Percentiles rank a stretch among this genome's conserved stretches.
Evolutionary conservation across 2,113 vertebrate species (phyloP).

Genomic region (Neolamprologus falcicula): DNA sequence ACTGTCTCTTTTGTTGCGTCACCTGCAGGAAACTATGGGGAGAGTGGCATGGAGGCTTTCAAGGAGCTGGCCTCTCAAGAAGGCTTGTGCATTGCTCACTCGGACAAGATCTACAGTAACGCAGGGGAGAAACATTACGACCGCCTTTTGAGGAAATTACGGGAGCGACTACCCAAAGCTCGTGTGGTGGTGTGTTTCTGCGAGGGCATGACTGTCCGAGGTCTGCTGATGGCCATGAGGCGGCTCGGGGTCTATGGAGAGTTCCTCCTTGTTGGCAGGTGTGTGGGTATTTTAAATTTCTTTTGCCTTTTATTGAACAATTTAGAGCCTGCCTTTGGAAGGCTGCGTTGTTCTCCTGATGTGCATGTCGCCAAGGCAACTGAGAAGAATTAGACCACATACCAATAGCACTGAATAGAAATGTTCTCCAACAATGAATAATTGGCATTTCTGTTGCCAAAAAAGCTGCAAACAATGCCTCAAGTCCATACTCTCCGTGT

Average conservation of each 20-base stretch:
- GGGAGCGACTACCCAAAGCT: conserved; percentile 90
- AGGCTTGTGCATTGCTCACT: conserved; percentile 94
- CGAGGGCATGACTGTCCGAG: conserved; percentile 94
- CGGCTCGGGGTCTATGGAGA: conserved; percentile 87
- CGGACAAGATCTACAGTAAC: conserved; percentile 98
- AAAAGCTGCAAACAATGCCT: not conserved
- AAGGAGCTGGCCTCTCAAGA: conserved; percentile 94
- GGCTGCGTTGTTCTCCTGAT: conserved; percentile 17
- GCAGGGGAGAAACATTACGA: conserved; percentile 95
- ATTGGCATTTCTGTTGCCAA: conserved; percentile 48
- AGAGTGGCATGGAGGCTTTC: conserved; percentile 99
- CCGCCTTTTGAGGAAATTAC: conserved; percentile 86
- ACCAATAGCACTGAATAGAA: conserved; percentile 45
- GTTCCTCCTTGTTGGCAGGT: conserved; percentile 93
- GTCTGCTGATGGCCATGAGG: conserved; percentile 92
- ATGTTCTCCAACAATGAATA: conserved; percentile 53
- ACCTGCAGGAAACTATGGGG: conserved; percentile 89
- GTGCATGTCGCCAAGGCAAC: conserved; percentile 67
- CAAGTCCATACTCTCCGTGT: not conserved
- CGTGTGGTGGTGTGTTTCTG: conserved; percentile 97
- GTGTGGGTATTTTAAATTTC: not conserved
- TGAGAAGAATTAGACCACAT: conserved; percentile 52
- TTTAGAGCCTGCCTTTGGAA: not conserved
- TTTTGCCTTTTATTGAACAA: not conserved
- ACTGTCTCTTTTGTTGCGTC: not conserved